phyloP scores from a whole-genome alignment of 23 tunicate genomes.

The Styela plicata region DNA sequence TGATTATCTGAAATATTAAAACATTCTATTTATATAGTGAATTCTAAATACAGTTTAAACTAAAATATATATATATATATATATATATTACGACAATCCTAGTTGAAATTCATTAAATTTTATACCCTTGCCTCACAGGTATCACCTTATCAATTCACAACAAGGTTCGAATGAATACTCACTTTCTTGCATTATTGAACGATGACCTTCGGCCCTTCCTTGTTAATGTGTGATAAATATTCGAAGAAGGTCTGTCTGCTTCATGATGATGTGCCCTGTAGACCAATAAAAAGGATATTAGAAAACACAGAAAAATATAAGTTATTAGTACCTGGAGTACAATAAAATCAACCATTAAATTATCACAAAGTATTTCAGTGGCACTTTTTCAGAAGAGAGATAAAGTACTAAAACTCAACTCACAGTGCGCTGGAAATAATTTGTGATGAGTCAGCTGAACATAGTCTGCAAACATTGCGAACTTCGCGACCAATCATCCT shows the following conservation, averaged over 20 bases:
- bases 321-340: no score
- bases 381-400: no score
- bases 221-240: conserved; percentile 67
- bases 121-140: neutral
- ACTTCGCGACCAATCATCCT: conserved; percentile 96
- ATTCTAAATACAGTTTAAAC: no score
- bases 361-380: no score
- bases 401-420: no score
- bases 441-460: conserved; percentile 67
- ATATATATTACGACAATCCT: no score
- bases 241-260: conserved; percentile 31
- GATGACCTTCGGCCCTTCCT: conserved; percentile 73
- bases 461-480: conserved; percentile 71
- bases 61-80: no score
- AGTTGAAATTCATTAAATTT: no score
- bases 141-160: neutral
- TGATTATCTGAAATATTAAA: no score
- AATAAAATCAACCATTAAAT: neutral
- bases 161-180: neutral
- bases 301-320: no score
- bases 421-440: conserved; percentile 80
- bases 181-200: conserved; percentile 69
- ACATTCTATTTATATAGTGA: no score
- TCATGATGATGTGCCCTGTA: conserved; percentile 55
- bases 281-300: no score